A percentile compares a stretch with the other conserved stretches of the same genome.
phyloP scores from a whole-genome alignment of 2,113 vertebrate species.

The Crypturellus undulatus region DNA sequence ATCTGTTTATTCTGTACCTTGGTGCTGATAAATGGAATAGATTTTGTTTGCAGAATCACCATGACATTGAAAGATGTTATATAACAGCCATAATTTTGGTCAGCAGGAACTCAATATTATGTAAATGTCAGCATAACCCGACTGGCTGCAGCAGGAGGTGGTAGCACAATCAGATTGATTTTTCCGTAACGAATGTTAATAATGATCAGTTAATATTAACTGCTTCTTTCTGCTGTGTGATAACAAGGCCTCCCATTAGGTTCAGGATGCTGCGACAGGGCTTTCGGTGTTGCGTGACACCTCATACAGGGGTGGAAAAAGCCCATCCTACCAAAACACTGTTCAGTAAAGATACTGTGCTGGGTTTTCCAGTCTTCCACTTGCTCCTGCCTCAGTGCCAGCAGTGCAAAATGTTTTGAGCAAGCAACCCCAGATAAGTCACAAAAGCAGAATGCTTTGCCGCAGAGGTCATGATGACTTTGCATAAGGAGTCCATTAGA shows the following conservation, averaged over 20 bases:
- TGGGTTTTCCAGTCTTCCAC: background rate
- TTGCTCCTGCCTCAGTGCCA: background rate
- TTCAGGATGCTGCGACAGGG: background rate
- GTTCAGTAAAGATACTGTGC: background rate
- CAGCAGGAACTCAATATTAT: constrained; percentile 30
- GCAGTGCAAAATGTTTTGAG: constrained; percentile 10
- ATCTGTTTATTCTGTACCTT: background rate
- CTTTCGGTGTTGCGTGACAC: background rate
- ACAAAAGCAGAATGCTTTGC: constrained; percentile 21
- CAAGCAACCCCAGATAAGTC: background rate
- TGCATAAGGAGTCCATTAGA: constrained; percentile 80
- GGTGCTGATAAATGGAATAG: background rate
- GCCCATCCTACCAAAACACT: background rate
- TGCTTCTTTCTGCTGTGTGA: constrained; percentile 35
- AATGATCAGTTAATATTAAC: constrained; percentile 63
- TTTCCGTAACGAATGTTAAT: constrained; percentile 43
- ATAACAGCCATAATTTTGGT: constrained; percentile 24
- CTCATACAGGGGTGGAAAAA: background rate
- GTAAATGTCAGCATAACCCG: constrained; percentile 51
- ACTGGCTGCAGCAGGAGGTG: constrained; percentile 6
- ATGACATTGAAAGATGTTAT: constrained; percentile 53
- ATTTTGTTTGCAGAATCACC: constrained; percentile 40
- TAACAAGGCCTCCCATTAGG: constrained; percentile 45
- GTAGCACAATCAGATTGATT: constrained; percentile 26
- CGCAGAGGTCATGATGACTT: constrained; percentile 67